A percentile compares a stretch with the other conserved stretches of the same genome.
Conservation (phyloP, 1,140 invertebrate genomes). For the Drosophila cardini region DNA sequence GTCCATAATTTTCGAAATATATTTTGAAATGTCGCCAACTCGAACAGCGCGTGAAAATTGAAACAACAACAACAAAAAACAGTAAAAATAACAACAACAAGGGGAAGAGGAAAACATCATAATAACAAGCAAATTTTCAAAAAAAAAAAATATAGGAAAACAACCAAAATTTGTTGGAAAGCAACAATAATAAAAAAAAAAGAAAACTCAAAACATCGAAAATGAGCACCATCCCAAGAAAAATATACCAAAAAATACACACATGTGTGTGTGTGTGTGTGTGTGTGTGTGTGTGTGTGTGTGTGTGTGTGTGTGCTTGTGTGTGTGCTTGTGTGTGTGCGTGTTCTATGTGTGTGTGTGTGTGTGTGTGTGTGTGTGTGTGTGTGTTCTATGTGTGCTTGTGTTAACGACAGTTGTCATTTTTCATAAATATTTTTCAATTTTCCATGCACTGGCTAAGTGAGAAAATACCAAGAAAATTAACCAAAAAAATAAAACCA, state of each 20-base stretch:
- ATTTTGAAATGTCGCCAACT: conserved; percentile 76
- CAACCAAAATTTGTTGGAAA: conserved; percentile 50
- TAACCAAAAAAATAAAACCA: conserved; percentile 1
- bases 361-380: conserved; percentile 26
- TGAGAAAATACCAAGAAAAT: conserved; percentile 23
- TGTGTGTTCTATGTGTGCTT: conserved; percentile 24
- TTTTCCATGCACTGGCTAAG: conserved; percentile 40
- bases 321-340: conserved; percentile 9
- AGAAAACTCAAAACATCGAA: conserved; percentile 27
- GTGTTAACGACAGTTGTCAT: conserved; percentile 69
- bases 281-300: conserved; percentile 14
- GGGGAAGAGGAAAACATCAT: conserved; percentile 13
- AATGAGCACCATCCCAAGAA: conserved; percentile 60
- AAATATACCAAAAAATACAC: conserved; percentile 15
- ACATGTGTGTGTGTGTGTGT: conserved; percentile 3
- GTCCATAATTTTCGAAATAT: conserved; percentile 67
- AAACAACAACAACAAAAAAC: no score
- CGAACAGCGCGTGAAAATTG: conserved; percentile 55
- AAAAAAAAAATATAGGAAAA: no score
- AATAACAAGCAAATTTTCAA: conserved; percentile 34
- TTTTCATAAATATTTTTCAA: conserved; percentile 75
- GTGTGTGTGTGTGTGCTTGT: conserved; percentile 14
- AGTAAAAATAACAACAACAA: conserved; percentile 21
- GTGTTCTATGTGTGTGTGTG: conserved; percentile 8
- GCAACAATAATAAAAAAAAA: conserved; percentile 23